These are phyloP conservation scores for Nephrotoma appendiculata DNA, from an alignment of 2,888 invertebrate species.

Conservation along the genomic window DNA sequence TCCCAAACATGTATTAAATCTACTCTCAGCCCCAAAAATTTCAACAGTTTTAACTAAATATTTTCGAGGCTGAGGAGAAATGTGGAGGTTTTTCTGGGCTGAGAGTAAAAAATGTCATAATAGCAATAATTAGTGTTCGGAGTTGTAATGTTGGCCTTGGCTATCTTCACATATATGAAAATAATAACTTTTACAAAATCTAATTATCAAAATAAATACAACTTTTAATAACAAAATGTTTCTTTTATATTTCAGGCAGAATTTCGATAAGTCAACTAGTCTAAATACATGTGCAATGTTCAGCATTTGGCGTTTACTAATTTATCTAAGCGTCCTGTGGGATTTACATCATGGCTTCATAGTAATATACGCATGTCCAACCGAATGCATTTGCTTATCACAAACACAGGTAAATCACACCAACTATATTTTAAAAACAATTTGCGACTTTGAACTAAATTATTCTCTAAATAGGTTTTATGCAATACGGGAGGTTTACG, in stretches of 20 bases:
- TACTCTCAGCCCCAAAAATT: too few species aligned
- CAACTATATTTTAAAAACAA: not conserved
- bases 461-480: constrained; percentile 47
- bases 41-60: too few species aligned
- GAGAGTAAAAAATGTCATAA: too few species aligned
- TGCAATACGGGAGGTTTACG: constrained; percentile 74
- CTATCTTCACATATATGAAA: too few species aligned
- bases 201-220: too few species aligned
- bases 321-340: constrained; percentile 16
- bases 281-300: constrained; percentile 30
- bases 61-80: too few species aligned
- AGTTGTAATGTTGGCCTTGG: too few species aligned
- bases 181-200: too few species aligned
- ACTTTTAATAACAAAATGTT: not conserved
- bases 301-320: constrained; percentile 24
- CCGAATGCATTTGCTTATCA: constrained; percentile 73
- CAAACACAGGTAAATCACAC: constrained; percentile 60
- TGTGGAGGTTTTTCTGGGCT: too few species aligned
- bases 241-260: not conserved
- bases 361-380: constrained; percentile 50
- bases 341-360: constrained; percentile 22
- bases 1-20: too few species aligned
- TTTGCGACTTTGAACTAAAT: not conserved
- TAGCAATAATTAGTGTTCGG: too few species aligned
- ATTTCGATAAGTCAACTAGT: constrained; percentile 6